phyloP scores from a whole-genome alignment of 2,797 vertebrate species.

The Manis javanica region DNA sequence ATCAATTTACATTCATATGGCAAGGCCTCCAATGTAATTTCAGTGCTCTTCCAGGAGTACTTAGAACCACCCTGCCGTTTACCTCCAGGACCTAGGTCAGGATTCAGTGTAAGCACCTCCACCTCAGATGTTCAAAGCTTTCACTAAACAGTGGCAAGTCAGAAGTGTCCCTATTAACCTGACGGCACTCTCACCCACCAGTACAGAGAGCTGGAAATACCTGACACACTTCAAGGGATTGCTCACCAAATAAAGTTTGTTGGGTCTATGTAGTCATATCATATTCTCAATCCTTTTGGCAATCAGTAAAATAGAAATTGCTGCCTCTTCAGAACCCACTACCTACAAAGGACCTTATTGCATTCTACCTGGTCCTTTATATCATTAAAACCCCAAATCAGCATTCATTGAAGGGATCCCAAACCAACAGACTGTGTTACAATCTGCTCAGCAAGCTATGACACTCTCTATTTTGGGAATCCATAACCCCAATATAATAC shows the following conservation, averaged over 20 bases:
- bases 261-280: not conserved
- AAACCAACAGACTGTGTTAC: not conserved
- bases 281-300: not conserved
- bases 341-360: not conserved
- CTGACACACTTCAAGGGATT: not conserved
- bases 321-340: not conserved
- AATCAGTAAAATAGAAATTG: not conserved
- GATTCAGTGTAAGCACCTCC: not conserved
- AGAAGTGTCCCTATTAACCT: not conserved
- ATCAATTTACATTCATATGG: not conserved
- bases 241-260: not conserved
- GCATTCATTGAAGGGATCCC: not conserved
- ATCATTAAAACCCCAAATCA: not conserved
- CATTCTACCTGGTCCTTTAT: not conserved
- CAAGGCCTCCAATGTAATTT: not conserved
- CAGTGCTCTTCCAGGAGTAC: not conserved
- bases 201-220: not conserved
- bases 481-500: not conserved
- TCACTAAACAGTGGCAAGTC: not conserved
- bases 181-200: not conserved
- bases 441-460: not conserved
- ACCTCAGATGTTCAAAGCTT: not conserved
- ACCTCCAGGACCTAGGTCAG: not conserved
- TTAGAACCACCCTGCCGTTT: not conserved
- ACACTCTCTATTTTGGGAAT: not conserved